phyloP scores from a whole-genome alignment of 2,113 vertebrate genomes.

The Dendropsophus ebraccatus region DNA sequence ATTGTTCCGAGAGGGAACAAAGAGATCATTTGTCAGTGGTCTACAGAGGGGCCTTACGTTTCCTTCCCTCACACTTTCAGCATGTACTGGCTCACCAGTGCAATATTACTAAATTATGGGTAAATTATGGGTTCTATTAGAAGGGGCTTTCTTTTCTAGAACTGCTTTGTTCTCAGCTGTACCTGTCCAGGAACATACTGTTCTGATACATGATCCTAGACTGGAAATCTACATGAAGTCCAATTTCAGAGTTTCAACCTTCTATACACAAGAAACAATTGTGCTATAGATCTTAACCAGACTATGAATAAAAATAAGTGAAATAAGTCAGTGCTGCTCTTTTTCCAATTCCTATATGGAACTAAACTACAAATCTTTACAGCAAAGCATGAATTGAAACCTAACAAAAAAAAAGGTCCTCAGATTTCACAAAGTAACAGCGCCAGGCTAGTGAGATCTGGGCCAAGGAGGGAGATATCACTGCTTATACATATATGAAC shows the following conservation, averaged over 20 bases:
- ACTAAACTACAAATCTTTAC: no score
- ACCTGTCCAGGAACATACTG: slow-evolving; percentile 3
- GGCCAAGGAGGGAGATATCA: no score
- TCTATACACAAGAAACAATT: not conserved
- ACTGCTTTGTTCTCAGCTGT: not conserved
- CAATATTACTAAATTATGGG: not conserved
- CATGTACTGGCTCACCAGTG: not conserved
- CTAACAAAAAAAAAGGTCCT: no score
- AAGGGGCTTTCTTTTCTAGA: not conserved
- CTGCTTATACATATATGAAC: no score
- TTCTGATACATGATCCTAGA: not conserved
- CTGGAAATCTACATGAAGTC: not conserved
- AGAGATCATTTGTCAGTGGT: not conserved
- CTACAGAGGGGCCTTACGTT: not conserved
- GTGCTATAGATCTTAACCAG: not conserved
- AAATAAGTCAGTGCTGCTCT: no score
- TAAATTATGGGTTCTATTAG: not conserved
- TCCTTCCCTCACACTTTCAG: not conserved
- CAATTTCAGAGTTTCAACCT: not conserved
- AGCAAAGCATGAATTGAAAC: no score
- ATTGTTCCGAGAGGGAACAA: not conserved
- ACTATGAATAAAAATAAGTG: not conserved
- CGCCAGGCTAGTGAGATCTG: no score
- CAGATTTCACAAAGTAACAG: no score
- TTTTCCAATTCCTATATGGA: no score